Conservation (phyloP, 64 coral and sea anemone genomes). For the Porites australiensis region DNA sequence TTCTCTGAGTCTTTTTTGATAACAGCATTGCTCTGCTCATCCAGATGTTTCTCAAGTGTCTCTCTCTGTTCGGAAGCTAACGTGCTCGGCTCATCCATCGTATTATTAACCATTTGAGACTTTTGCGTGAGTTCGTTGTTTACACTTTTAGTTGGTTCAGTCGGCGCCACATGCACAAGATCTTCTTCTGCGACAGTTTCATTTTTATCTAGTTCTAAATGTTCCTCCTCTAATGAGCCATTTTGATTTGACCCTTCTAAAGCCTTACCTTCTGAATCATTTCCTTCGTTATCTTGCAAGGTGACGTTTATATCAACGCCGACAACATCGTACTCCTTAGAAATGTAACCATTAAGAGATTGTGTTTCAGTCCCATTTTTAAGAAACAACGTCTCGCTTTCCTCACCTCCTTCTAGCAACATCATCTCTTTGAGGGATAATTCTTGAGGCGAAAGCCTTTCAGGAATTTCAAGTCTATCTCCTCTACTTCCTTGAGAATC, state of each 20-base stretch:
- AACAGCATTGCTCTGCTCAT: neutral
- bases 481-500: constrained; percentile 7
- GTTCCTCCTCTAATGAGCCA: neutral
- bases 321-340: neutral
- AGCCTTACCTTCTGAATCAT: neutral
- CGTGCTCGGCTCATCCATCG: neutral
- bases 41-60: neutral
- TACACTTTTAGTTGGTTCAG: neutral
- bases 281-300: neutral
- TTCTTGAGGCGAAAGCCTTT: neutral
- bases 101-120: neutral
- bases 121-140: neutral
- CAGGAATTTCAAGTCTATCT: constrained; percentile 21
- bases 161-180: neutral
- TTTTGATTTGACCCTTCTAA: neutral
- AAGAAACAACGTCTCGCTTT: neutral
- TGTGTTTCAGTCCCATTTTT: neutral
- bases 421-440: neutral
- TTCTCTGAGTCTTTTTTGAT: neutral
- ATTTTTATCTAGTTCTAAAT: neutral
- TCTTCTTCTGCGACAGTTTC: too few relatives aligned
- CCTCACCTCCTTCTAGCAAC: neutral
- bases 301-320: neutral
- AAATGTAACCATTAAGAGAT: neutral
- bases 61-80: neutral